These are phyloP conservation scores for Chymomyza costata DNA, from an alignment of 1,140 invertebrate genomes.

Conservation along the genomic window DNA sequence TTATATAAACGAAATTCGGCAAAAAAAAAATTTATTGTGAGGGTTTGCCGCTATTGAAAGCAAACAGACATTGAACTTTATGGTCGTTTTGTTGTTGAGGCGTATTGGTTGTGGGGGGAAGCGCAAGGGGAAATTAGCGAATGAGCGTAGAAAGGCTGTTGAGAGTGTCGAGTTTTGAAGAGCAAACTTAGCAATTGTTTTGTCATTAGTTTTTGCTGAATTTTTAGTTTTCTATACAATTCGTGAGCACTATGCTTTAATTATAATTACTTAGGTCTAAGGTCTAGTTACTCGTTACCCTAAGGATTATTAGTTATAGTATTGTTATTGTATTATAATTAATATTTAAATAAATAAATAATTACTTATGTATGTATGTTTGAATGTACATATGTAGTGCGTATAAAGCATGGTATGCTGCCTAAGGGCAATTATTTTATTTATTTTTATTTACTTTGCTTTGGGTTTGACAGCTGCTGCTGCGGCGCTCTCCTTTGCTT, in stretches of 20 bases:
- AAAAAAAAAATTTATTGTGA: slow-evolving; percentile 17
- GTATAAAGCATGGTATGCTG: no score
- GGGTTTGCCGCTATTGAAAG: slow-evolving; percentile 11
- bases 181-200: no score
- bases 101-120: slow-evolving; percentile 26
- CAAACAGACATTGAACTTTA: slow-evolving; percentile 61
- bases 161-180: no score
- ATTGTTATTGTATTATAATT: slow-evolving; percentile 24
- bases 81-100: slow-evolving; percentile 9
- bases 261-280: no score
- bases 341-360: slow-evolving; percentile 17
- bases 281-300: no score
- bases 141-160: slow-evolving; percentile 12
- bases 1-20: slow-evolving; percentile 31
- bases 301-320: no score
- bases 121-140: not conserved
- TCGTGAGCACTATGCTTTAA: no score
- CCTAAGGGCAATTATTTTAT: slow-evolving; percentile 30
- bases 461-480: slow-evolving; percentile 44
- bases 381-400: no score
- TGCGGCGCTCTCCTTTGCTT: slow-evolving; percentile 17
- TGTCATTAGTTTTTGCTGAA: no score
- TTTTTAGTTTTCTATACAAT: no score
- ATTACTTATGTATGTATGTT: no score
- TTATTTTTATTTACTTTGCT: slow-evolving; percentile 58